Conservation (phyloP, 2,888 invertebrate genomes). For the Leistus spinibarbis region DNA sequence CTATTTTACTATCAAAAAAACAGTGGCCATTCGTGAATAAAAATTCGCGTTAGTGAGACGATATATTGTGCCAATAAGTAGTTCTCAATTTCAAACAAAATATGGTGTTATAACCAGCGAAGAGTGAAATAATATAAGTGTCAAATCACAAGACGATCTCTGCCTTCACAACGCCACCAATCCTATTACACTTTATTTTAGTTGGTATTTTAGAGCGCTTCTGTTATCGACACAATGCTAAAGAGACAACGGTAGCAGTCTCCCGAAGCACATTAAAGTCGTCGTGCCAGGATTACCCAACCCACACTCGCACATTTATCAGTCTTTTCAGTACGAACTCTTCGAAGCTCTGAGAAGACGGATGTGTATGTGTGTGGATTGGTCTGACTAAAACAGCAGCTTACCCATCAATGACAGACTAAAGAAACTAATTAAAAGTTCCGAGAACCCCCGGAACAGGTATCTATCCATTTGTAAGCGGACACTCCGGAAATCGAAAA, state of each 20-base stretch:
- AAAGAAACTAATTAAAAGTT: constrained; percentile 36
- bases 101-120: too few species aligned
- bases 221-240: constrained; percentile 23
- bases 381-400: neutral
- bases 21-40: too few species aligned
- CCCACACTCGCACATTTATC: neutral
- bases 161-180: neutral
- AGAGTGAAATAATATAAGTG: too few species aligned
- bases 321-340: neutral
- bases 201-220: constrained; percentile 21
- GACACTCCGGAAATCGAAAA: constrained; percentile 5
- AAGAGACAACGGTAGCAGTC: neutral
- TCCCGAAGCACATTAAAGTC: constrained; percentile 25
- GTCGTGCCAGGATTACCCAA: constrained; percentile 26
- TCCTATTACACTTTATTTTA: neutral
- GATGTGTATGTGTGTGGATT: neutral
- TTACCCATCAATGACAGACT: neutral
- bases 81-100: too few species aligned
- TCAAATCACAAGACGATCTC: too few species aligned
- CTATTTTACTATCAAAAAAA: too few species aligned
- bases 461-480: constrained; percentile 14
- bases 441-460: constrained; percentile 10
- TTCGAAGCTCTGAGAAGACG: neutral
- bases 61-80: too few species aligned
- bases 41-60: too few species aligned